Percentiles rank a stretch among this genome's conserved stretches.
These are phyloP conservation scores for Platichthys stellatus DNA, from an alignment of 2,113 vertebrate species.

Conservation along the genomic window DNA sequence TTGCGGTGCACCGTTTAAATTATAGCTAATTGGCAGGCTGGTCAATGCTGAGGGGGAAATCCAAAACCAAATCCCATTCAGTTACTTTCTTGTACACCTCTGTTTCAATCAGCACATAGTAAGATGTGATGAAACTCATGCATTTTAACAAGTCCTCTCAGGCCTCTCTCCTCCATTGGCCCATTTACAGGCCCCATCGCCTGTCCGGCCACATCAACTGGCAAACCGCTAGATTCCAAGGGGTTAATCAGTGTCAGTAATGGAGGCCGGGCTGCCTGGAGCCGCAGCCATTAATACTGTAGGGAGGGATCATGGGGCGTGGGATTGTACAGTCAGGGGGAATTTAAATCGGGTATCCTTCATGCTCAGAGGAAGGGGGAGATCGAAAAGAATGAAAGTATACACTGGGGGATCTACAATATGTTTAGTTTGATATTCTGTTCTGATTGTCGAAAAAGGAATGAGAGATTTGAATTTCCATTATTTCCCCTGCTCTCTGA, in stretches of 20 bases:
- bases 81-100: conserved; percentile 28
- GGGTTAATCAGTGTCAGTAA: conserved; percentile 80
- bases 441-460: too few species aligned
- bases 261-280: conserved; percentile 61
- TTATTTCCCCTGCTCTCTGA: not conserved
- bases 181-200: conserved; percentile 6
- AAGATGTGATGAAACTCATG: conserved; percentile 72
- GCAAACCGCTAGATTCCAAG: conserved; percentile 42
- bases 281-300: conserved; percentile 53
- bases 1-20: conserved; percentile 25
- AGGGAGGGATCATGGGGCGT: conserved; percentile 53
- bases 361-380: conserved; percentile 7
- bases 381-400: conserved; percentile 32
- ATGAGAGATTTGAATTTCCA: too few species aligned
- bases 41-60: conserved; percentile 47
- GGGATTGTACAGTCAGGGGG: conserved; percentile 59
- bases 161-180: conserved; percentile 31
- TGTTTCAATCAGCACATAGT: conserved; percentile 71
- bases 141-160: conserved; percentile 70
- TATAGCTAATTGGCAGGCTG: conserved; percentile 50
- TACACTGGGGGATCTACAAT: not conserved
- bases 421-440: too few species aligned
- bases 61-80: conserved; percentile 62
- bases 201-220: conserved; percentile 65
- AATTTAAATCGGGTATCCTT: conserved; percentile 63